Base-by-base conservation (phyloP, 2,113 vertebrate genomes). In the Gopherus flavomarginatus region DNA sequence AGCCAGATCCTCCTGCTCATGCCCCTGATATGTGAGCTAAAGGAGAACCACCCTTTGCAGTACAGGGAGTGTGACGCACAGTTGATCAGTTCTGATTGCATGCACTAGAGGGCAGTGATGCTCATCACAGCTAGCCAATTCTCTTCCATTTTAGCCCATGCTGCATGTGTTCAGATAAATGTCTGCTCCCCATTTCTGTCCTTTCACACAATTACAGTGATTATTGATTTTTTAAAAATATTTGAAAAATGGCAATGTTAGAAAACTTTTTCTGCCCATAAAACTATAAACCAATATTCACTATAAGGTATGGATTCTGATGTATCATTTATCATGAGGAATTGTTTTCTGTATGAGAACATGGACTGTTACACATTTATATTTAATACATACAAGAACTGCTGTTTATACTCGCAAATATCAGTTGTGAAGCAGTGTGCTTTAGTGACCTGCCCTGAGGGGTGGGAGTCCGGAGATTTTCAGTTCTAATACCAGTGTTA, bases 201-300 rank as follows among this genome's bases (percentile, higher is more conserved):
- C 44, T 50, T 54, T 53, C 31, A 78, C 54, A 49, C 86, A 84
- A 80, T 88, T 84, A 56, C 49, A 69, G 72, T 69, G 50, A 59
- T 47, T 81, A 92, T 88, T 85, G 91, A 92, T 72, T 72, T 92
- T 53, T 72, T 78, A 14, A 12, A 78, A 77, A 78, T 47, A 78
- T 78, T 87, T 88, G 53, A 17, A 31, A 77, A 80, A 78, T 59
- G 81, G 49, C 81, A 80, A 69, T 92, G 84, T 80, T 88, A 82
- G 83, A 92, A 84, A 80, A 38, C 49, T 80, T 47, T 88, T 81
- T 88, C 83, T 92, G 81, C 69, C 72, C 56, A 88, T 92, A 80
- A 88, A 92, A 49, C 72, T 84, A 80, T 47, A 92, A 92, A 80
- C 81, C 91, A 92, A 88, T 84, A 88, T 85, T 75, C 72, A 84